Conservation (phyloP, 2,797 vertebrate genomes). For the Acanthurus leucopareius region DNA sequence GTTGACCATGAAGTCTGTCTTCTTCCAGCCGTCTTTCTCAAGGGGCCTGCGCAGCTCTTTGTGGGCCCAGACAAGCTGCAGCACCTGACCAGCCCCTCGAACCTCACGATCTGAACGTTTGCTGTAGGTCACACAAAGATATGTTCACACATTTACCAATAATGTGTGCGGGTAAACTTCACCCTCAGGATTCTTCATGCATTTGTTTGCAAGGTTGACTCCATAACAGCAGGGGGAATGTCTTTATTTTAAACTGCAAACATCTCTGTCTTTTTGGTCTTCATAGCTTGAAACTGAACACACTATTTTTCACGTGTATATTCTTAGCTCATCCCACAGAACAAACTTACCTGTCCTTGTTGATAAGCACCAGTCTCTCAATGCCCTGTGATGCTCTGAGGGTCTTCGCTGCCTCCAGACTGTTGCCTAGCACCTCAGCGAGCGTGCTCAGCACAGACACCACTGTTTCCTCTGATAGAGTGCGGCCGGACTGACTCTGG, state of each 20-base stretch:
- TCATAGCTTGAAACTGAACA: background rate
- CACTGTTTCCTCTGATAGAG: constrained; percentile 93
- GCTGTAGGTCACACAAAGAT: constrained; percentile 72
- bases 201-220: background rate
- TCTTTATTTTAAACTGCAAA: background rate
- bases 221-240: background rate
- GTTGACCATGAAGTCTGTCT: constrained; percentile 94
- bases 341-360: constrained; percentile 91
- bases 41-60: constrained; percentile 94
- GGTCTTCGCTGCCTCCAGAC: constrained; percentile 94
- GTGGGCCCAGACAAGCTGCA: constrained; percentile 96
- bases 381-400: constrained; percentile 94
- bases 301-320: background rate
- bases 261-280: background rate
- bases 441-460: constrained; percentile 95
- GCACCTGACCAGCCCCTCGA: constrained; percentile 91
- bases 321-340: background rate
- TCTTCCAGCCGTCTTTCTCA: constrained; percentile 99
- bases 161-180: background rate
- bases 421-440: constrained; percentile 93
- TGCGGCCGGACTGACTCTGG: constrained; percentile 88
- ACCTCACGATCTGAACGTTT: constrained; percentile 96
- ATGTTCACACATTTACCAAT: background rate
- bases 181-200: background rate
- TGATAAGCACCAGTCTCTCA: constrained; percentile 96